Evolutionary conservation across 1,140 invertebrate genomes (phyloP).

Genomic region (Rhopalosiphum padi): DNA sequence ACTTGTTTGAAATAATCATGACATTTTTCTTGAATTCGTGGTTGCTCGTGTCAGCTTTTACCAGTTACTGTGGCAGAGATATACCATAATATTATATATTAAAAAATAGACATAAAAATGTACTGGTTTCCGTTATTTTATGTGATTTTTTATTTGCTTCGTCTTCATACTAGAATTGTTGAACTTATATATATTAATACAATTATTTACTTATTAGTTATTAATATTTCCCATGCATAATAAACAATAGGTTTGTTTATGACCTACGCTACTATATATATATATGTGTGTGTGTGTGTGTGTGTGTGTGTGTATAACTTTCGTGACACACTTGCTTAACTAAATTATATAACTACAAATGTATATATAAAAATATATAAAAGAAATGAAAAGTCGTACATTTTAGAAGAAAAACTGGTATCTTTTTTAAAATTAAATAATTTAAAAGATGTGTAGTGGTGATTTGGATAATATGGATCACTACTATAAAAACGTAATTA

Average conservation of each 20-base stretch:
- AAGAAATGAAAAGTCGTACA: too few species aligned
- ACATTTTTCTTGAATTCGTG: too few species aligned
- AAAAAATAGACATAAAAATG: too few species aligned
- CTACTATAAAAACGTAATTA: background rate
- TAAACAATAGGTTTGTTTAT: background rate
- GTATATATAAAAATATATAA: background rate
- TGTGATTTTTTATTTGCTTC: background rate
- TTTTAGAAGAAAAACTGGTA: background rate
- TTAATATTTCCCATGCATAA: background rate
- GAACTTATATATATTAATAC: too few species aligned
- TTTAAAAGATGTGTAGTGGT: background rate
- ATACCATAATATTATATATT: background rate
- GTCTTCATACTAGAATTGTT: background rate
- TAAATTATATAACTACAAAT: background rate
- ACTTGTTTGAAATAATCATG: too few species aligned
- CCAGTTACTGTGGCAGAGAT: background rate
- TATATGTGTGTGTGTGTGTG: too few species aligned
- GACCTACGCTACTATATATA: too few species aligned
- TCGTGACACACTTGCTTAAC: background rate
- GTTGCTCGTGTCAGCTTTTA: too few species aligned
- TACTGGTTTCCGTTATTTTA: too few species aligned
- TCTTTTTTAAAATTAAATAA: background rate
- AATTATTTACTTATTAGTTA: background rate
- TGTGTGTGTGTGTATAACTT: background rate
- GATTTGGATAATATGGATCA: background rate